Base-by-base conservation (phyloP, 2,888 invertebrate species). In the Chesias legatella region DNA sequence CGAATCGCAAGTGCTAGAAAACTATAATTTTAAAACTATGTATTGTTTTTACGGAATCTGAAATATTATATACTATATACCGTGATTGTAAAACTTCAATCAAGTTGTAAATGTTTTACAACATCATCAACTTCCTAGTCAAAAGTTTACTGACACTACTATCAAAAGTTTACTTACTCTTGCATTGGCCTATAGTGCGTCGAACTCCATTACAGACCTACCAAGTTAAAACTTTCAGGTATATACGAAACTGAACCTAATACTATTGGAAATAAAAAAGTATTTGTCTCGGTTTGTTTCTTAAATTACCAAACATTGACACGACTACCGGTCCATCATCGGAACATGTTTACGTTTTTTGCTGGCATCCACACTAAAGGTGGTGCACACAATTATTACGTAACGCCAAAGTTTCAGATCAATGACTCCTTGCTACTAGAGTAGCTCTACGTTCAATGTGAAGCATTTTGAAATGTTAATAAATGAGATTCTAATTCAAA, bases 321-420 rank as follows among this genome's bases (percentile, higher is more conserved):
- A 28, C 13, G 22, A 13, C 4, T 13, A 29, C 34, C 27, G 33
- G 38, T 22, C 28, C 9, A 32, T 43, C 33, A 26, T 32, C 31
- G 10, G 36, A 37, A 30, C 28, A 48, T 75, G 75, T 76, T 74
- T 76, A 75, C 63, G 55, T 74, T 76, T 75, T 74, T 77, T 76
- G 54, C 58, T 44, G 44, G 58, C 44, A 54, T 56, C 38, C 45
- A 49, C 51, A 47, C 45, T n/a, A n/a, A n/a, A 48, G 45, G 52
- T 48, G 56, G 41, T 50, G 47, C 45, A 41, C 48, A 43, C 31
- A 43, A 13, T 26, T 50, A 32, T 67, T 67, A 54, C 45, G 51
- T 48, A 60, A 60, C 51, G 25, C 48, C 48, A 35, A 54, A 53
- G 34, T 42, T 33, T 49, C 43, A 58, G 68, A 65, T 62, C 67